These are phyloP conservation scores for Tachina grossa DNA, from an alignment of 2,888 invertebrate species.

Conservation along the genomic window DNA sequence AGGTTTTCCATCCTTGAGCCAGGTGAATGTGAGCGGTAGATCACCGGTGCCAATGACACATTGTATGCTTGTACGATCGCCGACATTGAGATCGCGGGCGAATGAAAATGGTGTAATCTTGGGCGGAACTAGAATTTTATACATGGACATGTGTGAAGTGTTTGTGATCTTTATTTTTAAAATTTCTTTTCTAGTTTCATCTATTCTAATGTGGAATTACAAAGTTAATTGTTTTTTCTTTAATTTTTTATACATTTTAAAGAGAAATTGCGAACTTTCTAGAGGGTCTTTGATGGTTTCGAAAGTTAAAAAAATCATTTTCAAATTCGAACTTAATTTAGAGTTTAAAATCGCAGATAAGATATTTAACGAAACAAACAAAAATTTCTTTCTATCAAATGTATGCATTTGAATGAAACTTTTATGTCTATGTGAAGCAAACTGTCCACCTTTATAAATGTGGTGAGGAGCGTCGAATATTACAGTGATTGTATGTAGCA, in stretches of 20 bases:
- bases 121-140: slow-evolving; percentile 84
- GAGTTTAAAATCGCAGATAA: neutral
- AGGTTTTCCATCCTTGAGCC: slow-evolving; percentile 86
- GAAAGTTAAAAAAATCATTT: neutral
- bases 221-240: neutral
- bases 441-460: slow-evolving; percentile 52
- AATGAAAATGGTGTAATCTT: slow-evolving; percentile 87
- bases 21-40: slow-evolving; percentile 86
- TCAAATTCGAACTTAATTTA: neutral
- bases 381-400: neutral
- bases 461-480: slow-evolving; percentile 73
- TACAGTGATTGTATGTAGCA: slow-evolving; percentile 71
- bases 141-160: slow-evolving; percentile 58
- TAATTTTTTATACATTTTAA: neutral
- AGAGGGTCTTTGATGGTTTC: neutral
- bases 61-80: slow-evolving; percentile 85
- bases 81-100: slow-evolving; percentile 85
- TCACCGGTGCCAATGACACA: slow-evolving; percentile 86
- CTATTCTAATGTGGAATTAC: slow-evolving; percentile 12
- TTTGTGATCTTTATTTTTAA: slow-evolving; percentile 22
- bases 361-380: neutral
- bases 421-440: neutral
- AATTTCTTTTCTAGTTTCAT: slow-evolving; percentile 9
- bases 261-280: neutral
- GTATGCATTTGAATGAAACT: neutral